Conservation (phyloP, 2,113 vertebrate genomes). For the Gopherus flavomarginatus region DNA sequence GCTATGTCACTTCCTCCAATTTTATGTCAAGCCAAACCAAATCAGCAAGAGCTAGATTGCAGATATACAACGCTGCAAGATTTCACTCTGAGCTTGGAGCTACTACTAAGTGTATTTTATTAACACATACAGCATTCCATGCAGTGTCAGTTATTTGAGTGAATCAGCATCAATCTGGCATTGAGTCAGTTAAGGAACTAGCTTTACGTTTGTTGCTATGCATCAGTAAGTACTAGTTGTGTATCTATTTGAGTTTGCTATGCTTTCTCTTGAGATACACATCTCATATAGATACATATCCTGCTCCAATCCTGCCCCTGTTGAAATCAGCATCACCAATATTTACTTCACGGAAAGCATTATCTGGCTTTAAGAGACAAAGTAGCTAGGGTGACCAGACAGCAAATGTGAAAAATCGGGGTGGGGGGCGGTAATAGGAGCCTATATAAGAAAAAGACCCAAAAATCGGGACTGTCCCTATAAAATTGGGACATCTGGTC, state of each 20-base stretch:
- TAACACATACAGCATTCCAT: conserved; percentile 17
- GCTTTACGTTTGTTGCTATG: conserved; percentile 5
- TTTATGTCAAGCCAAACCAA: conserved; percentile 31
- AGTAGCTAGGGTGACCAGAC: no score
- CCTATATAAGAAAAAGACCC: no score
- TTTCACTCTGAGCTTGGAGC: background rate
- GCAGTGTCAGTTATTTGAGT: conserved; percentile 26
- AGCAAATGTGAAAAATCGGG: no score
- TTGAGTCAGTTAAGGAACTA: background rate
- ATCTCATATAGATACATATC: background rate
- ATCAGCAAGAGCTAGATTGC: conserved; percentile 16
- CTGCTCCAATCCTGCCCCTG: background rate
- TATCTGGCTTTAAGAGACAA: background rate
- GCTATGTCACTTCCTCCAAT: conserved; percentile 6
- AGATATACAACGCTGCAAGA: conserved; percentile 9
- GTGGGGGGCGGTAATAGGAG: no score
- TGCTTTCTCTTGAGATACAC: background rate
- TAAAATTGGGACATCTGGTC: no score
- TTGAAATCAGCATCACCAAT: background rate
- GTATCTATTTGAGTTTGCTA: background rate
- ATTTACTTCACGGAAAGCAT: background rate
- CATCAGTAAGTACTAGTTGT: conserved; percentile 23
- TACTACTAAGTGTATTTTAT: background rate
- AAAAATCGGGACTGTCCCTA: no score
- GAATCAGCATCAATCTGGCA: conserved; percentile 26